Base-by-base conservation (phyloP, 2,888 invertebrate species). In the Aphodius sticticus region DNA sequence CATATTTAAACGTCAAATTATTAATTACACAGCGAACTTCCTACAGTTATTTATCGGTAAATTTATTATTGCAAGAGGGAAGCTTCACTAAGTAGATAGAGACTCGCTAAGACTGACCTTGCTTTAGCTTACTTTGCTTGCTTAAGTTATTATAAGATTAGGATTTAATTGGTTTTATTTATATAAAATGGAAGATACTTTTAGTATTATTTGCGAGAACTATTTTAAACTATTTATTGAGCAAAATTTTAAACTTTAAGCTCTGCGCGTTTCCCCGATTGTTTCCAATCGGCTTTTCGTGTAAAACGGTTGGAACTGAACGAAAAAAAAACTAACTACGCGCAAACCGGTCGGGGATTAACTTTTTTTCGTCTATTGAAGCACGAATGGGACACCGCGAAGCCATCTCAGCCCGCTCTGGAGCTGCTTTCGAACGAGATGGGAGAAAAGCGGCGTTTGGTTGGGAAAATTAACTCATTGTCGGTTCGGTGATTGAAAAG, bases 191-290 rank as follows among this genome's bases (percentile, higher is more conserved):
- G 84, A 84, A 84, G 84, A 84, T 83, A 71, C 71, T 71, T 15
- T 16, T 77, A 80, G 69, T 80, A 82, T 81, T 81, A 81, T 82
- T 82, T 26, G 26, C 26, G 26, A 76, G 78, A 53, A 12, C 83
- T 83, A 84, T 86, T 85, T 83, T 81, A 26, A 26, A 26, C 26
- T 26, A 26, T 26, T 26, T 26, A 26, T 86, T 86, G 86, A 86
- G 86, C 86, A 86, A 86, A 86, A 84, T 83, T 83, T 84, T 76
- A 79, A 81, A 81, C 71, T 78, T 82, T 70, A n/a, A 70, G 26
- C 26, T 26, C 26, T 26, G 2, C 26, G 26, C 26, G 26, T 26
- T 26, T 26, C 26, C 3, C 26, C 26, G 26, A 26, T 26, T 26
- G 26, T 26, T 26, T 26, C 26, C 26, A 26, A 26, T 26, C 26